Conservation (phyloP, 1,140 invertebrate species). For the Ephestia elutella region DNA sequence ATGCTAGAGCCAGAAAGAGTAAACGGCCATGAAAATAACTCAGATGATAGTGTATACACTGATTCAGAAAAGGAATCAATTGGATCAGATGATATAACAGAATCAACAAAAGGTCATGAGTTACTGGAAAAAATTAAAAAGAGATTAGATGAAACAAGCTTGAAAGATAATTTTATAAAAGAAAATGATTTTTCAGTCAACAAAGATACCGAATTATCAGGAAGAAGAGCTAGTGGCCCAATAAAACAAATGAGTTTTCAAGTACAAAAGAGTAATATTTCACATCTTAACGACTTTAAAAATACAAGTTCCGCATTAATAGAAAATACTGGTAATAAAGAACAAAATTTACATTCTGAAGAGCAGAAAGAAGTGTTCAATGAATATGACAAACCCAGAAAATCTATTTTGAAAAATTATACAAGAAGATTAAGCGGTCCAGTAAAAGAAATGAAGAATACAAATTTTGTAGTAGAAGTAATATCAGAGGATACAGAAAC, state of each 20-base stretch:
- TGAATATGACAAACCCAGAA: slow-evolving; percentile 37
- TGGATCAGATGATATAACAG: slow-evolving; percentile 50
- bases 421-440: slow-evolving; percentile 44
- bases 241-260: slow-evolving; percentile 32
- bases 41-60: slow-evolving; percentile 57
- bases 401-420: slow-evolving; percentile 60
- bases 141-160: slow-evolving; percentile 24
- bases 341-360: slow-evolving; percentile 7
- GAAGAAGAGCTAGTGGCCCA: slow-evolving; percentile 39
- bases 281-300: slow-evolving; percentile 27
- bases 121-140: slow-evolving; percentile 39
- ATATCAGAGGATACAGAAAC: slow-evolving; percentile 74
- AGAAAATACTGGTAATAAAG: slow-evolving; percentile 24
- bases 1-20: slow-evolving; percentile 43
- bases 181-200: slow-evolving; percentile 17
- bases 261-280: slow-evolving; percentile 31
- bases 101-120: slow-evolving; percentile 33
- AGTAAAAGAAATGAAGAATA: slow-evolving; percentile 23
- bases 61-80: slow-evolving; percentile 65
- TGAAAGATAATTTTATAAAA: slow-evolving; percentile 12
- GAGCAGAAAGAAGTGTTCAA: slow-evolving; percentile 16
- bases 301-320: slow-evolving; percentile 18
- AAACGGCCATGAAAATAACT: slow-evolving; percentile 24
- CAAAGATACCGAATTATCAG: slow-evolving; percentile 11
- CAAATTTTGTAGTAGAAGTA: slow-evolving; percentile 29